Base-by-base conservation (phyloP, 2,113 vertebrate genomes). In the Condylura cristata region DNA sequence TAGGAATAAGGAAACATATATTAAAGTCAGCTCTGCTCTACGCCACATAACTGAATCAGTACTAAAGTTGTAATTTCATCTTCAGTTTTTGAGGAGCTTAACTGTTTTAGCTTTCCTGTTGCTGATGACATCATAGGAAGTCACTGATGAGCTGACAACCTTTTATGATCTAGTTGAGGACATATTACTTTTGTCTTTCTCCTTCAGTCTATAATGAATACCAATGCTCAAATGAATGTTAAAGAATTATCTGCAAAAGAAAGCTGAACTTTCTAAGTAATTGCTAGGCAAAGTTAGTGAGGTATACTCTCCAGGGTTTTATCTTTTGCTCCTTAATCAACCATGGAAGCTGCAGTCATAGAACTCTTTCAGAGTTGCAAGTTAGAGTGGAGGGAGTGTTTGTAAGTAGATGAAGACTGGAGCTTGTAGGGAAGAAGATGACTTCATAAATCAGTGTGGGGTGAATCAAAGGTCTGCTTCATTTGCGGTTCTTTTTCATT, bases 1-100 rank as follows among this genome's bases (percentile, higher is more conserved):
- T 96, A 90, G 58, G 96, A 34, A 89, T 93, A 96, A 96, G 58
- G 46, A 97, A 97, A 95, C 90, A 86, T 39, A 41, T 97, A 92
- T 90, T 94, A 86, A 68, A 96, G 56, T 95, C 68, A 74, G 83
- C 24, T 82, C 13, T 94, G 32, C 89, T 96, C 90, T 92, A 32
- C 81, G 86, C 74, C 94, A 9, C 46, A n/a, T 86, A 95, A 68
- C 58, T 81, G n/a, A 75, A 28, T 91, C 87, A 87, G 1, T 88
- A 88, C 88, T 70, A 90, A 96, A 97, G n/a, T 37, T 95, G 63
- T 93, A 97, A 95, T 91, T 97, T 97, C 46, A 93, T 96, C 91
- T 97, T 78, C 84, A 94, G 65, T 82, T 90, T 89, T 95, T 68
- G 93, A 83, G n/a, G 76, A 96, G 66, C 70, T 96, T 96, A 95